Evolutionary conservation across 2,797 vertebrate genomes (phyloP), one percentile per base, ranked within the genome.

Genomic region (Paramormyrops hopkinsi): DNA sequence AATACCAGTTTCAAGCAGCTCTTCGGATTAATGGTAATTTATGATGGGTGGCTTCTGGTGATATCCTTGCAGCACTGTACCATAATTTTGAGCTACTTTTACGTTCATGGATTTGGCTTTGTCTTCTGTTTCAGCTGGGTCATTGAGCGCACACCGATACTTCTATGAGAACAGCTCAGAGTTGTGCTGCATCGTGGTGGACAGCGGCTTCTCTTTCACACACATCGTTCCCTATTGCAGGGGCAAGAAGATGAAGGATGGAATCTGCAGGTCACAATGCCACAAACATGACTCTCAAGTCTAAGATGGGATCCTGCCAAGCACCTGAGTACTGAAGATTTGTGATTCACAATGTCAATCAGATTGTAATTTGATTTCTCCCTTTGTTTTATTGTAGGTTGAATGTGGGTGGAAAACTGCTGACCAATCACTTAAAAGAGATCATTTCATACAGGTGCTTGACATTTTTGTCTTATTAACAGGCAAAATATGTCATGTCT

Each of bases 351-450:
- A 17, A 9, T 41, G 2, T 87, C 2, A 14, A 41, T 86, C 50
- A 17, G 22, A 29, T 54, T 54, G 53, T 59, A 17, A 62, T 87
- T 59, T 41, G 22, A 86, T 37, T 54, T 37, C 33, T 56, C 84
- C 19, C 0, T 91, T 88, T 82, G 5, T 92, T 93, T 56, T 46
- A 25, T 90, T 88, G 37, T 90, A 99, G 99, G 95, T 95, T 99
- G 92, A 99, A 99, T 29, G 98, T 99, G 33, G 98, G 99, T 90
- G 99, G 99, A 91, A 99, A 99, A 86, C 95, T 99, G 41, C 95
- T 99, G 94, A 98, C 98, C 79, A 99, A 99, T 92, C 98, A 99
- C 94, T 94, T 99, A 76, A 99, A 99, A 94, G 98, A 99, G 94
- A 99, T 98, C 4, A 99, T 99, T 92, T 99, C 99, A 3, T 99